Evolutionary conservation across 2,113 vertebrate species (phyloP).

Genomic region (Psilopsiagon aurifrons): DNA sequence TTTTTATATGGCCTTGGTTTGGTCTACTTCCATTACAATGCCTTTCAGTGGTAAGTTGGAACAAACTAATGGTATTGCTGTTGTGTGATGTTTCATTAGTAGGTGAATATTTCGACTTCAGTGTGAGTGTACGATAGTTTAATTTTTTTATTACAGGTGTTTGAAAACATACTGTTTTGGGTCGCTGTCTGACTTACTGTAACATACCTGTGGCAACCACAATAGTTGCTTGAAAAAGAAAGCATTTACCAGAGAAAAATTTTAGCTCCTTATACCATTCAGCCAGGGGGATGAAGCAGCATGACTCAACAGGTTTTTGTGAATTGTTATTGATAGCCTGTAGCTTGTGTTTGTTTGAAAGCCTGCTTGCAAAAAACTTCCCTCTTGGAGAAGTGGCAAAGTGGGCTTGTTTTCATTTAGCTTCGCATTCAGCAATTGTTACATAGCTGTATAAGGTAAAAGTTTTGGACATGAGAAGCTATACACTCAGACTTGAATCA

Average conservation of each 20-base stretch:
- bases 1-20: constrained; percentile 99
- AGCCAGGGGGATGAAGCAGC: background rate
- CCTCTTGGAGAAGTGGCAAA: background rate
- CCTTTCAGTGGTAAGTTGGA: constrained; percentile 97
- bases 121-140: rapidly evolving
- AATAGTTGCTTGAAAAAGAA: background rate
- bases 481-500: background rate
- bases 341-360: background rate
- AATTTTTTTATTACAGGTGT: background rate
- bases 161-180: background rate
- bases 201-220: background rate
- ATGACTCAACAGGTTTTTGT: background rate
- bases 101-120: background rate
- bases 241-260: background rate
- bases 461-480: background rate
- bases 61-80: background rate
- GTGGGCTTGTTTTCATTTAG: background rate
- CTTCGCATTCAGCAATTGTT: background rate
- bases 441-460: background rate
- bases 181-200: background rate
- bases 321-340: background rate
- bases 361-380: background rate
- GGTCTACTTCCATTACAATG: constrained; percentile 99
- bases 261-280: rapidly evolving
- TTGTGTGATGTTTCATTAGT: background rate